Percentiles rank a stretch among this genome's conserved stretches.
These are phyloP conservation scores for crab-eating macaque (Macaca fascicularis) DNA, from an alignment of 2,113 vertebrate species.

Conservation along the genomic window T2T-MFA8v1.1 NC_088377.1:184535001-184535500, in stretches of 20 bases:
- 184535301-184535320: accelerated
- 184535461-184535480: no score
- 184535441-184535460: no score
- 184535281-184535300: background rate
- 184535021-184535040: accelerated
- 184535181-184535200: background rate
- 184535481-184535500: no score
- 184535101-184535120: no score
- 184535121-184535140: no score
- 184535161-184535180: background rate
- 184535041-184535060: background rate
- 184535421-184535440: no score
- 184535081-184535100: no score
- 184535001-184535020: background rate
- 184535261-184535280: background rate
- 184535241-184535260: accelerated
- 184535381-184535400: background rate
- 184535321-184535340: no score
- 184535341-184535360: accelerated
- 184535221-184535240: background rate
- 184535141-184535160: no score
- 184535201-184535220: background rate
- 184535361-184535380: background rate
- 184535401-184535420: background rate
- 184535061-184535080: background rate